Evolutionary conservation across 2,113 vertebrate genomes (phyloP), one percentile per base, ranked within the genome.

Genomic region (Dendropsophus ebraccatus): DNA sequence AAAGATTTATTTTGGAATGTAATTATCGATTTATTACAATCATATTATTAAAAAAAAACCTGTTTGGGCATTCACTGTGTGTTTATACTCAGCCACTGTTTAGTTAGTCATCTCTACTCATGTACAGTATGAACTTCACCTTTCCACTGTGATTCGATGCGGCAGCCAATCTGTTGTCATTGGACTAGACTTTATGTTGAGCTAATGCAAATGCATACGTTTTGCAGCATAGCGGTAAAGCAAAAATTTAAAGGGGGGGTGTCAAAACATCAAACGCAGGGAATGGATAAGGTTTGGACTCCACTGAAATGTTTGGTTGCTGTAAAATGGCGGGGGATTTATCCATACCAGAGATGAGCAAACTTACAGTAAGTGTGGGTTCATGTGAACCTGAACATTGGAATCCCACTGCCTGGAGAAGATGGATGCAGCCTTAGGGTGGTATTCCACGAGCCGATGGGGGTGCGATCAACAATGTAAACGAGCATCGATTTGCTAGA

Each of bases 1-100:
- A 80, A n/a, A 80, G 35, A 81, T 81, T 81, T 81, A 81, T 81
- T 81, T 81, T 81, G 78, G 78, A 81, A 81, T 81, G 78, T 81
- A 65, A 81, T n/a, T 50, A 65, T 45, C n/a, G 50, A 50, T 41
- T 62, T 47, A 65, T 65, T 60, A 62, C 56, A 45, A 80, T 69
- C 65, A 37, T 49, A 30, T 76, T 54, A 32, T 77, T 54, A 32
- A 32, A 54, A 52, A 50, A 54, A 54, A 25, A 54, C 16, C 28
- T 5, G 4, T 30, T 32, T 17, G 37, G 50, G 30, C 25, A 41
- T 65, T 47, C 13, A 65, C 23, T 65, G 25, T 45, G 41, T 35
- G 21, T 81, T 81, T 80, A 13, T 62, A 62, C 41, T 49, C n/a
- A 47, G 21, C 25, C 9, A 37, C 45, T 37, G 13, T 81, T 65